Evolutionary conservation across 2,797 vertebrate species (phyloP).

Genomic region (Leuciscus waleckii): DNA sequence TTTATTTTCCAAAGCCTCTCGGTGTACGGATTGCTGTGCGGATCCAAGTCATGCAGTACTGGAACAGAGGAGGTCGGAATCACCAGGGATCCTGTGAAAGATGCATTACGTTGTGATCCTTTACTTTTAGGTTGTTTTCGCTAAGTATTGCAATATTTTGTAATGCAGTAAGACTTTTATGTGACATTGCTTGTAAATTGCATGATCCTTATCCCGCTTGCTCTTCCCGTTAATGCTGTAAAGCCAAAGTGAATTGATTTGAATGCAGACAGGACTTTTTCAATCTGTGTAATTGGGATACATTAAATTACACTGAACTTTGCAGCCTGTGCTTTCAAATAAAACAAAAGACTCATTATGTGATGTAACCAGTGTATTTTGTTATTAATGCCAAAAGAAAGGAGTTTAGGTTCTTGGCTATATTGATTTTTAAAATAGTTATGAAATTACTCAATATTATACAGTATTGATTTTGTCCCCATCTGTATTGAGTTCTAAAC

Average conservation of each 20-base stretch:
- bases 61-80: neutral
- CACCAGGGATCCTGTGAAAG: conserved; percentile 16
- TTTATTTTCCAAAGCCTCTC: conserved; percentile 20
- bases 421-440: conserved; percentile 34
- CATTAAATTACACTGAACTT: conserved; percentile 1
- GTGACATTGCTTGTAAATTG: neutral
- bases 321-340: neutral
- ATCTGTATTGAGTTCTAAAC: neutral
- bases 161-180: neutral
- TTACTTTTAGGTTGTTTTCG: neutral
- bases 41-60: neutral
- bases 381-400: neutral
- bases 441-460: conserved; percentile 10
- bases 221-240: neutral
- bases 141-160: conserved; percentile 9
- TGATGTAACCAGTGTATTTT: conserved; percentile 8
- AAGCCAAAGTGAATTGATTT: conserved; percentile 27
- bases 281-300: conserved; percentile 13
- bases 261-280: conserved; percentile 20
- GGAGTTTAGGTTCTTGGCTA: neutral
- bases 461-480: conserved; percentile 19
- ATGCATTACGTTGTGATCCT: neutral
- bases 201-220: neutral
- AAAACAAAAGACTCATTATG: neutral
- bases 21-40: neutral